Base-by-base conservation (phyloP, 2,888 invertebrate genomes). In the Protophormia terraenovae region DNA sequence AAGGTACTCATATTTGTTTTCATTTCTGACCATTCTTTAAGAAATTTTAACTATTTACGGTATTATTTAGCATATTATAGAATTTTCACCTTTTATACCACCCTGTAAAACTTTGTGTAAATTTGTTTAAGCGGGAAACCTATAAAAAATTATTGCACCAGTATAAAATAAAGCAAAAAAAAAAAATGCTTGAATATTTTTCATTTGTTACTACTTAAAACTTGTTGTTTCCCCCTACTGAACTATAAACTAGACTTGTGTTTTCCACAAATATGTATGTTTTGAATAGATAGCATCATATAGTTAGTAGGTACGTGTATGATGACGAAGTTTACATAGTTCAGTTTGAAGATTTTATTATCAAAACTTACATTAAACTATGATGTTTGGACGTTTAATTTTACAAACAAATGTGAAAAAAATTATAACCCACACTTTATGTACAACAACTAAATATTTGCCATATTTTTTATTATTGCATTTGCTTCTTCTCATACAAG, bases 241-340 rank as follows among this genome's bases (percentile, higher is more conserved):
- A 81, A 75, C 66, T 73, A 60, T 29, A 78, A 78, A 69, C 47
- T 35, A 60, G 27, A 71, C 38, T 47, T 78, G 60, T 50, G n/a
- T 62, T 69, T n/a, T 32, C 19, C 14, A 12, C 27, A 29, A 50
- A 66, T 22, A 10, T 12, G 8, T 50, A 67, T 10, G 29, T 53
- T 53, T 14, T 38, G 27, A 35, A 38, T 22, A 60, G 24, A 14
- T 58, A 7, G n/a, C 45, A 29, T 66, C 7, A 22, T 14, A 41
- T 16, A 50, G n/a, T 24, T 1, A 16, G 29, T 29, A 3, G 29
- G 29, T 29, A 58, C 24, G 16, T n/a, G 24, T 47, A 38, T 29
- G 47, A 50, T 12, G 35, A 29, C 60, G 60, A 81, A 47, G 75
- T 67, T 62, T 19, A 53, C 0, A 29, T 27, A 32, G 0, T 64